Evolutionary conservation across 2,888 invertebrate species (phyloP).

Genomic region (Scaptomyza parva): DNA sequence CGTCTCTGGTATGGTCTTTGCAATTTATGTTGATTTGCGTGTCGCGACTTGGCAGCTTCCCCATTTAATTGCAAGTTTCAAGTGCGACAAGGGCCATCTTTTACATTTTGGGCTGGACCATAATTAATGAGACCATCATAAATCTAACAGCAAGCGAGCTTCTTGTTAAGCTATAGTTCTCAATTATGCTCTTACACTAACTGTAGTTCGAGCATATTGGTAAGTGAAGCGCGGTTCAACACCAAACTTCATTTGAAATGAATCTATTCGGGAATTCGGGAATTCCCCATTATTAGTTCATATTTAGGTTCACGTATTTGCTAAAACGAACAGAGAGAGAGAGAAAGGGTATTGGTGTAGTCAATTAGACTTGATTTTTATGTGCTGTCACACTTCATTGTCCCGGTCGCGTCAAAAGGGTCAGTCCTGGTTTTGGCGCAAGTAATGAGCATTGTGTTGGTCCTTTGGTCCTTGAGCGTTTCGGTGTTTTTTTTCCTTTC

Average conservation of each 20-base stretch:
- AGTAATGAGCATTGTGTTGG: constrained; percentile 49
- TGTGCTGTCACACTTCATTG: constrained; percentile 30
- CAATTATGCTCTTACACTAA: constrained; percentile 21
- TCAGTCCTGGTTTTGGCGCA: constrained; percentile 32
- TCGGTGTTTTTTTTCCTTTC: not conserved
- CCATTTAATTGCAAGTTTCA: constrained; percentile 70
- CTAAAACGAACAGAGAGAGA: not conserved
- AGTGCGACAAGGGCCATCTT: constrained; percentile 66
- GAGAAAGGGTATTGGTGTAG: constrained; percentile 32
- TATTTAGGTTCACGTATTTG: too few species aligned
- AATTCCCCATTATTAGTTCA: too few species aligned
- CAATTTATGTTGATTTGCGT: constrained; percentile 78
- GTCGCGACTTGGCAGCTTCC: constrained; percentile 54
- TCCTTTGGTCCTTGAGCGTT: constrained; percentile 15
- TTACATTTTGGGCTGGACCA: constrained; percentile 59
- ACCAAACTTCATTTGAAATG: too few species aligned
- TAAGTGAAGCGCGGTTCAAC: not conserved
- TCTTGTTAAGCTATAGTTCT: constrained; percentile 43
- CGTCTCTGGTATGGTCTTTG: constrained; percentile 23
- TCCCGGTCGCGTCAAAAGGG: constrained; percentile 51
- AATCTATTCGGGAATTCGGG: too few species aligned
- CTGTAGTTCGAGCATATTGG: constrained; percentile 30
- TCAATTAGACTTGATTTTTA: constrained; percentile 34
- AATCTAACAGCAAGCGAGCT: constrained; percentile 59
- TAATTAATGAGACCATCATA: constrained; percentile 77